These are phyloP conservation scores for Drosophila niveifrons DNA, from an alignment of 2,888 invertebrate genomes.

Conservation along the genomic window DNA sequence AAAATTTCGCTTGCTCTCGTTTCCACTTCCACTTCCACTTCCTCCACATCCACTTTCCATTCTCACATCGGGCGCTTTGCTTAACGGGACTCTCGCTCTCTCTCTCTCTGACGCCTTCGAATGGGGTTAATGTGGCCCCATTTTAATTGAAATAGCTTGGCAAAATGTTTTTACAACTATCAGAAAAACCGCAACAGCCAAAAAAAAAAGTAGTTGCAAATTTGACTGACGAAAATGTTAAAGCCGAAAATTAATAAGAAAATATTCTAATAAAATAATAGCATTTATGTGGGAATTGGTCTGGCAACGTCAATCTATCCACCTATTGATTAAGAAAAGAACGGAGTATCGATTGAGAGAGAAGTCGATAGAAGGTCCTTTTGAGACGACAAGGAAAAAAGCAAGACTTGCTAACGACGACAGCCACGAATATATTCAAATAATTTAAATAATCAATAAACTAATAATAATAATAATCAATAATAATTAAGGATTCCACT, in stretches of 20 bases:
- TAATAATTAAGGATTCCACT: too few species aligned
- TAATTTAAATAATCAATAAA: too few species aligned
- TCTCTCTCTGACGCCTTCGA: neutral
- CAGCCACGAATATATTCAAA: too few species aligned
- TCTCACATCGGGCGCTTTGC: neutral
- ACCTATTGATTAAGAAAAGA: too few species aligned
- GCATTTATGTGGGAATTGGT: too few species aligned
- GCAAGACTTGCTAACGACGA: too few species aligned
- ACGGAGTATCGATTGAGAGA: too few species aligned
- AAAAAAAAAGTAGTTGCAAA: neutral
- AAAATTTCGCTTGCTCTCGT: slow-evolving; percentile 49
- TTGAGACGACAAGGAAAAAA: too few species aligned
- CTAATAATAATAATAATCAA: too few species aligned
- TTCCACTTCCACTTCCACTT: neutral
- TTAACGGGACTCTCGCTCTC: neutral
- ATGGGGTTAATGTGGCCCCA: slow-evolving; percentile 47
- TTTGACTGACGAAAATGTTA: too few species aligned
- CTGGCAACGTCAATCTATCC: too few species aligned
- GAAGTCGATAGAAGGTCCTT: too few species aligned
- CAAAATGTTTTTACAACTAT: slow-evolving; percentile 51
- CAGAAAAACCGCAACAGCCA: slow-evolving; percentile 28
- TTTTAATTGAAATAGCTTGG: slow-evolving; percentile 74
- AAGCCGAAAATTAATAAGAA: slow-evolving; percentile 1
- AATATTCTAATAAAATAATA: slow-evolving; percentile 7
- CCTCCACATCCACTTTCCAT: neutral